A percentile compares a stretch with the other conserved stretches of the same genome.
phyloP scores from a whole-genome alignment of 2,888 invertebrate species.

The Endomychus coccineus region DNA sequence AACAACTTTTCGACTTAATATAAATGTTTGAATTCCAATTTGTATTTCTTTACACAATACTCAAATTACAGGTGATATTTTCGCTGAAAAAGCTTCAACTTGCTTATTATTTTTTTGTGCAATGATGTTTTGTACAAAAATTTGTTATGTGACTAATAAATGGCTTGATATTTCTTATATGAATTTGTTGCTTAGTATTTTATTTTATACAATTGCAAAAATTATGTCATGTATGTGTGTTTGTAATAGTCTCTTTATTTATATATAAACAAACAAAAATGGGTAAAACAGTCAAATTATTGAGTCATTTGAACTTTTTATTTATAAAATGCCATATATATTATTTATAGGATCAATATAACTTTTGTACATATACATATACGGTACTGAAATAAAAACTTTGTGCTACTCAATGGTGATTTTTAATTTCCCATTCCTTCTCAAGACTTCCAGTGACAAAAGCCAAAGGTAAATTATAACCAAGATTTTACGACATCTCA shows the following conservation, averaged over 20 bases:
- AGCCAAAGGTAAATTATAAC: too few relatives aligned
- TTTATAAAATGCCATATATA: constrained; percentile 13
- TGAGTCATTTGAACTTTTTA: constrained; percentile 8
- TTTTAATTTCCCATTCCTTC: not conserved
- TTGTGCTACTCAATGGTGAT: constrained; percentile 12
- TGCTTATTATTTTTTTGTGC: too few relatives aligned
- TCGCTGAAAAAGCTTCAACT: too few relatives aligned
- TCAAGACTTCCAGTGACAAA: too few relatives aligned
- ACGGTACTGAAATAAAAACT: constrained; percentile 12
- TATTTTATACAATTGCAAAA: too few relatives aligned
- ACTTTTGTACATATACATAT: constrained; percentile 14
- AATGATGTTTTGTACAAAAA: constrained; percentile 9
- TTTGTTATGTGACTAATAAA: constrained; percentile 11
- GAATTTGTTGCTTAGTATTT: constrained; percentile 5
- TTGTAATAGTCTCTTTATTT: constrained; percentile 12
- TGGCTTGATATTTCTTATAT: constrained; percentile 6
- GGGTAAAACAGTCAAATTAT: constrained; percentile 11
- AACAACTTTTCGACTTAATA: too few relatives aligned
- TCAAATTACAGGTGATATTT: too few relatives aligned
- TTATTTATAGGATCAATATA: constrained; percentile 11
- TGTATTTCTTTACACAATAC: too few relatives aligned
- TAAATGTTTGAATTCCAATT: too few relatives aligned
- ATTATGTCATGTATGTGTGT: too few relatives aligned
- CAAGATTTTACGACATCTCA: too few relatives aligned
- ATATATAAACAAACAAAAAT: constrained; percentile 11